Evolutionary conservation across 2,888 invertebrate species (phyloP), one percentile per base, ranked within the genome.

Genomic region (Glaucopsyche alexis): DNA sequence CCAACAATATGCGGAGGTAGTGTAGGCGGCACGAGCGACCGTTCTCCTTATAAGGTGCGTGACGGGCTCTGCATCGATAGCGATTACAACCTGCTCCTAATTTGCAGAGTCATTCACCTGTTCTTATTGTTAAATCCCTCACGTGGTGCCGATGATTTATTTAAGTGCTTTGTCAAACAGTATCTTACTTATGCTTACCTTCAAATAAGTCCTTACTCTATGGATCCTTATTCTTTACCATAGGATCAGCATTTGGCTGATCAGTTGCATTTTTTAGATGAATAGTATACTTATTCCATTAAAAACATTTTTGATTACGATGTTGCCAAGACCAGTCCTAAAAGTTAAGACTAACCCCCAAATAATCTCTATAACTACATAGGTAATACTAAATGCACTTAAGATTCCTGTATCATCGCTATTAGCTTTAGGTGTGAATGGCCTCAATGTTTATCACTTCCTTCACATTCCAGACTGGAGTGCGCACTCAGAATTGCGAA

Each of bases 31-130:
- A 75, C 60, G 60, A 13, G 60, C 60, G 64, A 50, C 72, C 73
- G 74, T 78, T 78, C 77, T 78, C 80, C 81, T 77, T 75, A 79
- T 79, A 78, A 76, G 78, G 77, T 60, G 74, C 73, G 77, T 78
- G 75, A 77, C 74, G 73, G 74, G 75, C 74, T 71, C 74, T 73
- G 77, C 77, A 83, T 79, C 83, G 81, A 74, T 76, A 71, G 82
- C 80, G 77, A 81, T 78, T 80, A 78, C 80, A 79, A 80, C 81
- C 81, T 80, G 81, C 81, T 84, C 84, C 82, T 83, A 84, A 84
- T 84, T 79, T 77, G 82, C 75, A 73, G 81, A 84, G 87, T 85
- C 88, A 84, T 88, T 88, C 85, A 89, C 85, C 88, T 76, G 71
- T 75, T 76, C 72, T 74, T 72, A 75, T 77, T 76, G 75, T 74